phyloP scores from a whole-genome alignment of 2,797 vertebrate genomes.

The Xerus rutilus region DNA sequence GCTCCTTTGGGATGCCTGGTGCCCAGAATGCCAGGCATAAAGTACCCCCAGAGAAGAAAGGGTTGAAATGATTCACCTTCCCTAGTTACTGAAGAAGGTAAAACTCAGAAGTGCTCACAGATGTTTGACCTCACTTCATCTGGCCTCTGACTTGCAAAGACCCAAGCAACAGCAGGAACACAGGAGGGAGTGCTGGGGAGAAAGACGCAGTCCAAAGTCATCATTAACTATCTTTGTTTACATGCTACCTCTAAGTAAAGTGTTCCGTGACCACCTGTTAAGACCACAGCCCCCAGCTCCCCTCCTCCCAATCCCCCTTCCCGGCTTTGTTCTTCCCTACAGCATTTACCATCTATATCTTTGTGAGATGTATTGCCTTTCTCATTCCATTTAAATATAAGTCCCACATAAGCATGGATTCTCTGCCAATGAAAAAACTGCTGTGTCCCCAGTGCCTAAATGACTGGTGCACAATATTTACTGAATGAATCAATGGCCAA shows the following conservation, averaged over 20 bases:
- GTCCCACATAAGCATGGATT: not conserved
- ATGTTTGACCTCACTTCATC: not conserved
- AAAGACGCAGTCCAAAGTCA: not conserved
- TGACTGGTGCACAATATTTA: not conserved
- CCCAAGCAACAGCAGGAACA: not conserved
- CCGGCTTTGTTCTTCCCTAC: not conserved
- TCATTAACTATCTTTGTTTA: not conserved
- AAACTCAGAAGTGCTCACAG: not conserved
- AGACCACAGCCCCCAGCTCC: not conserved
- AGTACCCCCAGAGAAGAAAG: not conserved
- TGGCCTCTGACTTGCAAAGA: not conserved
- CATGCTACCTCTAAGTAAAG: not conserved
- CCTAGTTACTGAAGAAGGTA: not conserved
- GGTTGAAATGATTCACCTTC: not conserved
- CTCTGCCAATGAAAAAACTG: not conserved
- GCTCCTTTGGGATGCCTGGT: not conserved
- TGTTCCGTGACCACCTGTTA: not conserved
- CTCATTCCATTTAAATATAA: not conserved
- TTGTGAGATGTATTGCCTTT: not conserved
- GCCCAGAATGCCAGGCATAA: not conserved
- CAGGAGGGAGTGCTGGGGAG: not conserved
- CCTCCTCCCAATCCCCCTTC: not conserved
- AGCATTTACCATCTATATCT: not conserved
- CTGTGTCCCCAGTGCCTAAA: not conserved
- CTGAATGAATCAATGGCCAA: not conserved